Conservation (phyloP, 2,888 invertebrate genomes). For the Ceriagrion tenellum region DNA sequence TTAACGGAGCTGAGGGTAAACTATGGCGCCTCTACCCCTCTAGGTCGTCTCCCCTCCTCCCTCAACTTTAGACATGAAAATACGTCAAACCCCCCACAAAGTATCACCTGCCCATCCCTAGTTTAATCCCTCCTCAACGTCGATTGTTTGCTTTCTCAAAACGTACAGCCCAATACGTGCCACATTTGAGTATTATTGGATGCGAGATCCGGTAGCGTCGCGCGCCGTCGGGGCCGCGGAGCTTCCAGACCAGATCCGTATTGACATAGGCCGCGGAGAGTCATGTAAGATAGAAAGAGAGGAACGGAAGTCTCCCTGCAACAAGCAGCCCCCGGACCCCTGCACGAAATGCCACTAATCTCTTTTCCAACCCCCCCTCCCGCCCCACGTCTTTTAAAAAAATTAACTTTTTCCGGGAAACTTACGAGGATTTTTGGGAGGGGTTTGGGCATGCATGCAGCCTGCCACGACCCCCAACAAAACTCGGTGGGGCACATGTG, state of each 20-base stretch:
- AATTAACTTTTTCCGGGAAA: slow-evolving; percentile 5
- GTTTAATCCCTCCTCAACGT: not conserved
- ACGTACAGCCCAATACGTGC: not conserved
- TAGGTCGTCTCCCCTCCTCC: not conserved
- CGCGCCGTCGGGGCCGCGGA: not conserved
- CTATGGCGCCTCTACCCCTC: not conserved
- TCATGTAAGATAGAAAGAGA: not conserved
- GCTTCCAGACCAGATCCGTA: not conserved
- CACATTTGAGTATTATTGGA: not conserved
- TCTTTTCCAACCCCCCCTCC: slow-evolving; percentile 30
- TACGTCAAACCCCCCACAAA: not conserved
- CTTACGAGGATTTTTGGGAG: slow-evolving; percentile 9
- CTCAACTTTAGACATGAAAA: not conserved
- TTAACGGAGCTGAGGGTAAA: not conserved
- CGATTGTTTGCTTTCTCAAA: not conserved
- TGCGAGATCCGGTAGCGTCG: not conserved
- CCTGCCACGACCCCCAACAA: not conserved
- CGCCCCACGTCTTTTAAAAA: slow-evolving; percentile 13
- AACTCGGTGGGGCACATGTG: slow-evolving; percentile 13
- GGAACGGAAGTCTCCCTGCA: not conserved
- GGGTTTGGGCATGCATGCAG: not conserved
- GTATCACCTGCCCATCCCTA: not conserved
- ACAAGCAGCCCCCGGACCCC: not conserved
- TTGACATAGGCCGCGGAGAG: not conserved
- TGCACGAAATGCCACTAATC: not conserved